Evolutionary conservation across 2,113 vertebrate genomes (phyloP), one percentile per base, ranked within the genome.

Genomic region (Myotis lucifugus): DNA sequence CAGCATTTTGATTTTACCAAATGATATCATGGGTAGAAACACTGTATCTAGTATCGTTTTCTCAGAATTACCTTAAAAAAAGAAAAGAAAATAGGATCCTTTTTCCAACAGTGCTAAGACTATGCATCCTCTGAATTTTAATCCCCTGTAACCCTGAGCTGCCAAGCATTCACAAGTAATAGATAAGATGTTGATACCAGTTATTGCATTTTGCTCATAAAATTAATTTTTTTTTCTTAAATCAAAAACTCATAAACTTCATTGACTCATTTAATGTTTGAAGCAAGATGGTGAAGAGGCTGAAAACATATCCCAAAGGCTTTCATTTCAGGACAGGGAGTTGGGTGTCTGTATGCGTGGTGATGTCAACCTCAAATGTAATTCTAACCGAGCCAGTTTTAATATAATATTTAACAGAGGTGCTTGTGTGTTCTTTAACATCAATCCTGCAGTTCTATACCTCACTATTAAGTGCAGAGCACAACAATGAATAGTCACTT

Each of bases 291-390:
- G 8, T 7, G 61, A 52, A 77, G 29, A 76, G 18, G 2, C 19
- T 40, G 15, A 6, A 23, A 0, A 50, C 17, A 48, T 46, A 6
- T 21, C 37, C 21, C 4, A 3, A 21, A 79, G 42, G 50, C 14
- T 21, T 52, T 21, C 8, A 0, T 18, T 61, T 82, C 23, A 0
- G 21, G 15, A 27, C 25, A 3, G 32, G 23, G 7, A 25, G 32
- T 7, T 54, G 56, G 37, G 8, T 18, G 17, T 78, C 46, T 72
- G 9, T 1, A 0, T 6, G 3, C 1, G 0, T 0, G 52, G 10
- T 12, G 6, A 19, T 6, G 18, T 21, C 14, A 5, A 14, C 74
- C n/a, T 59, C 64, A 12, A 4, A 6, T 0, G 0, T 50, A 5
- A 23, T 52, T 67, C 85, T 34, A 14, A 10, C 40, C 52, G 29